Base-by-base conservation (phyloP, 2,113 vertebrate genomes). In the Microtus pennsylvanicus region DNA sequence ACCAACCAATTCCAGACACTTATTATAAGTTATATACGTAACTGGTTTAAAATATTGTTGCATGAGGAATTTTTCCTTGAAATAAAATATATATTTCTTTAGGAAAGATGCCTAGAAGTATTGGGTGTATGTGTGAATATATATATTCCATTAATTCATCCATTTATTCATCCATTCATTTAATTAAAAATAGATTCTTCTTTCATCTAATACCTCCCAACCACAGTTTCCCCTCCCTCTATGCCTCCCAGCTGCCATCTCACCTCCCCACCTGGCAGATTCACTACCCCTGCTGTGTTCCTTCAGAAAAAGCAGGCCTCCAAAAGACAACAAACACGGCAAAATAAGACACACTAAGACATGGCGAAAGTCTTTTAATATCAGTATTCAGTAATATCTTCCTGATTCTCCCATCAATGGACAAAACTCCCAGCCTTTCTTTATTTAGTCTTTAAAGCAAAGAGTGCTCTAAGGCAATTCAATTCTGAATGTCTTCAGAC, bases 41-140 rank as follows among this genome's bases (percentile, higher is more conserved):
- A 72, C 58, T 72, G 9, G 2, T 81, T 88, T 94, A 63, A 38
- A 88, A 63, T 2, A 67, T 78, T 91, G 55, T 88, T 83, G 63
- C 4, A 21, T 55, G 24, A 58, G 94, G 10, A 0, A 1, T 10
- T 69, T 88, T 88, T 52, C 28, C 22, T 35, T 61, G 91, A 78
- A 90, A 74, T 65, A 58, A 92, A 92, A 42, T 87, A 74, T 24
- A 2, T 85, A 42, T 63, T 42, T 96, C 2, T 21, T 63, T 52
- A 67, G 22, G 7, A 88, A 22, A 85, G 28, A 63, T 63, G 21
- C 14, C 7, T 69, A 38, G 19, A 78, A 67, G 19, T 52, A 19
- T 45, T 52, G 35, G 93, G 78, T 69, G 26, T 72, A 0, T 55
- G 7, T 12, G 38, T 82, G 50, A 52, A 52, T 52, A 52, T 52